phyloP scores from a whole-genome alignment of 2,797 vertebrate genomes.

The Euthynnus affinis region DNA sequence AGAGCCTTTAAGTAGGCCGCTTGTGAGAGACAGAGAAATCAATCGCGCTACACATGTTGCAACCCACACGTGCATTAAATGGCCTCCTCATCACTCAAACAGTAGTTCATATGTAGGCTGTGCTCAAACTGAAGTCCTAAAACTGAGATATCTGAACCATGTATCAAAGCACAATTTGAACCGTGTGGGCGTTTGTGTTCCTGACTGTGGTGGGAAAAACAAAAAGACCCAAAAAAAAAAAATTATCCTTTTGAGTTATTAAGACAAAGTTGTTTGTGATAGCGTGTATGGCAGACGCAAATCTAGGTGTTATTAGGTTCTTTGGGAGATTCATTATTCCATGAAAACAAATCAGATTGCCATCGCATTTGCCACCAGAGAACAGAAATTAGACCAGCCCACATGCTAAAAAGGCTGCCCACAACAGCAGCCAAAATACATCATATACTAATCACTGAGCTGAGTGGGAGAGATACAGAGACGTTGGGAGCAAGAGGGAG shows the following conservation, averaged over 20 bases:
- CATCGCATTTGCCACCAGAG: constrained; percentile 68
- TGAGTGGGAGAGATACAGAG: constrained; percentile 74
- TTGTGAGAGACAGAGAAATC: constrained; percentile 69
- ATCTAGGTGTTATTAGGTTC: constrained; percentile 48
- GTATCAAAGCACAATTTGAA: constrained; percentile 37
- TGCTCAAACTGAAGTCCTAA: constrained; percentile 43
- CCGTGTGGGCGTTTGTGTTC: constrained; percentile 52
- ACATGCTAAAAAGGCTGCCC: constrained; percentile 77
- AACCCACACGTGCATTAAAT: constrained; percentile 72
- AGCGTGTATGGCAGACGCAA: background rate
- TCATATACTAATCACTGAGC: constrained; percentile 79
- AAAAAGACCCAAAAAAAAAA: constrained; percentile 30
- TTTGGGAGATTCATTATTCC: constrained; percentile 52
- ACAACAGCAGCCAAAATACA: constrained; percentile 80
- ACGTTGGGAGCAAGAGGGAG: constrained; percentile 60
- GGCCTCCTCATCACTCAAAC: constrained; percentile 68
- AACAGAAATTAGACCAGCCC: constrained; percentile 76
- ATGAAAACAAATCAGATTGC: constrained; percentile 60
- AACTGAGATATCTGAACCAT: constrained; percentile 40
- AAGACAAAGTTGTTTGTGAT: constrained; percentile 1
- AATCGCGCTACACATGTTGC: constrained; percentile 73
- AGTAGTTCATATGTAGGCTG: constrained; percentile 62
- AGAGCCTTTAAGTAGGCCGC: constrained; percentile 76
- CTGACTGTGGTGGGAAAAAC: constrained; percentile 28
- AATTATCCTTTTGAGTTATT: constrained; percentile 3